These are phyloP conservation scores for Xylocampa areola DNA, from an alignment of 2,888 invertebrate genomes.

Conservation along the genomic window DNA sequence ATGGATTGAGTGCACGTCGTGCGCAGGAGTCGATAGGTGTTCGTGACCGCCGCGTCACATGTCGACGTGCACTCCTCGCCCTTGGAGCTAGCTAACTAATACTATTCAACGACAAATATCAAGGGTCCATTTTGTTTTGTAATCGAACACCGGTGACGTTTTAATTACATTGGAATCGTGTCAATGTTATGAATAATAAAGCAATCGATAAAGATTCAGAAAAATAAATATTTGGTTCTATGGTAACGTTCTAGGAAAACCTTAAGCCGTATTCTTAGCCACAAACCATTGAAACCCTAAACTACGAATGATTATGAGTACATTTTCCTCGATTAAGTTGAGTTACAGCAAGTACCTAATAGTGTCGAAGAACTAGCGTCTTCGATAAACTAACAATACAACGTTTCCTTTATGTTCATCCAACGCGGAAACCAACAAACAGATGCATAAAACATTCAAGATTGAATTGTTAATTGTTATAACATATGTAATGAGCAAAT, in stretches of 20 bases:
- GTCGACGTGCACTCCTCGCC: constrained; percentile 79
- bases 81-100: constrained; percentile 64
- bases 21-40: constrained; percentile 71
- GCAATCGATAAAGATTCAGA: constrained; percentile 25
- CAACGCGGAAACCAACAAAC: constrained; percentile 48
- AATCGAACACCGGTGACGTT: constrained; percentile 58
- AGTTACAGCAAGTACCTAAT: constrained; percentile 16
- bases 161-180: constrained; percentile 58
- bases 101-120: constrained; percentile 46
- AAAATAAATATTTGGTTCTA: constrained; percentile 6
- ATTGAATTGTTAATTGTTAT: constrained; percentile 57
- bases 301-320: constrained; percentile 7
- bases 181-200: constrained; percentile 56
- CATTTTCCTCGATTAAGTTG: constrained; percentile 25
- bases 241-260: too few relatives aligned
- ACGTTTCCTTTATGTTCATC: constrained; percentile 31
- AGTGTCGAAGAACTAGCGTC: constrained; percentile 14
- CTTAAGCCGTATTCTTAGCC: too few relatives aligned
- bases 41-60: constrained; percentile 78
- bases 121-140: constrained; percentile 54
- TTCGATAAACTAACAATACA: constrained; percentile 37
- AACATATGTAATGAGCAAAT: constrained; percentile 56
- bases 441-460: constrained; percentile 55
- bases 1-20: constrained; percentile 70
- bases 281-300: constrained; percentile 4